Percentiles rank a stretch among this genome's conserved stretches.
phyloP scores from a whole-genome alignment of 1,140 invertebrate genomes.

The Heliconius nattereri region DNA sequence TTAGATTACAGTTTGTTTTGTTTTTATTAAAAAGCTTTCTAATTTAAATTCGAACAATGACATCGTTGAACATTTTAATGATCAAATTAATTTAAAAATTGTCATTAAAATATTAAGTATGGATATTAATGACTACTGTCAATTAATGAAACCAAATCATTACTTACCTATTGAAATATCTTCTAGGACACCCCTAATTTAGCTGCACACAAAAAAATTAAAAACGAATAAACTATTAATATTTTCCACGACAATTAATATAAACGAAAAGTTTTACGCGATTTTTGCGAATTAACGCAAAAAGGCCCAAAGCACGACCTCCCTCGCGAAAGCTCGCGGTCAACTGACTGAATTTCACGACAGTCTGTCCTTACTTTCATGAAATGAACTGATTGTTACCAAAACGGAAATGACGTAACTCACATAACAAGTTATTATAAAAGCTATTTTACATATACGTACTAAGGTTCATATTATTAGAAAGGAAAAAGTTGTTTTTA shows the following conservation, averaged over 20 bases:
- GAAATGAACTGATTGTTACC: constrained; percentile 68
- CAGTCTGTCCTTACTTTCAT: constrained; percentile 70
- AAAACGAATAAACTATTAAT: neutral
- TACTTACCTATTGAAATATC: neutral
- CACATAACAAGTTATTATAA: constrained; percentile 24
- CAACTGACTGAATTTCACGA: constrained; percentile 67
- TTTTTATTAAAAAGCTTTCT: too few relatives aligned
- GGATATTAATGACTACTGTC: too few relatives aligned
- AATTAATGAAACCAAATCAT: too few relatives aligned
- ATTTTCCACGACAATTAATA: constrained; percentile 12
- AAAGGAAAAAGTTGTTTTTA: constrained; percentile 64
- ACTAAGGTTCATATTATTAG: constrained; percentile 37
- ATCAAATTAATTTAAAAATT: too few relatives aligned
- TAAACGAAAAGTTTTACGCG: constrained; percentile 67
- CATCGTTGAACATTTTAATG: too few relatives aligned
- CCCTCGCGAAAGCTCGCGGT: constrained; percentile 72
- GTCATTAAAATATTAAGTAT: too few relatives aligned
- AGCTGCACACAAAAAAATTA: neutral
- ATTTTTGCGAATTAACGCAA: constrained; percentile 17
- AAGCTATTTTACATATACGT: constrained; percentile 23
- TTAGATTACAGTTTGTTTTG: too few relatives aligned
- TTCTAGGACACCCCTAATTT: neutral
- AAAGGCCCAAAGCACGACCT: constrained; percentile 41
- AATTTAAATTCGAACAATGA: too few relatives aligned
- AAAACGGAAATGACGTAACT: constrained; percentile 49